Evolutionary conservation across 1,140 invertebrate species (phyloP), one percentile per base, ranked within the genome.

Genomic region (Drosophila nasuta): DNA sequence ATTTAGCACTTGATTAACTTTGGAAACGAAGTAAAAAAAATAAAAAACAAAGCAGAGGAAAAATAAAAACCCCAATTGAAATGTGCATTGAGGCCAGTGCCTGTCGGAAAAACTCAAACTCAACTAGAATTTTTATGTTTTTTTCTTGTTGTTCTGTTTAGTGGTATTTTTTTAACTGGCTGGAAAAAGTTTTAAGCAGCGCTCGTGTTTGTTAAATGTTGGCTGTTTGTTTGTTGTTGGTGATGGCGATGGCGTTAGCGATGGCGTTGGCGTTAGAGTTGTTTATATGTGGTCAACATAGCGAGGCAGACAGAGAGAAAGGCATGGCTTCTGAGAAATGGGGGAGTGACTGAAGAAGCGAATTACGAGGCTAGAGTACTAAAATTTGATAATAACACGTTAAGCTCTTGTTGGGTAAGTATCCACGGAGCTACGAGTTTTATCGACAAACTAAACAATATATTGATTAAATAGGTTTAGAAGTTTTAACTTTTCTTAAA

Each of bases 1-100:
- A 85, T 87, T 85, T 86, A 71, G 82, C 82, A 86, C 82, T 85
- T 75, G 75, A 85, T 85, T 87, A 85, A 85, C 82, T 85, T 87
- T 86, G 79, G 46, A 63, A 57, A 78, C 59, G 59, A 46, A 62
- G 13, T 33, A 57, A 30, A 48, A 65, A 49, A 51, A 41, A 15
- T 13, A 54, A 25, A 54, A 56, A 48, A 13, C 33, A n/a, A 15
- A n/a, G 35, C 7, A 38, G 28, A 63, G 41, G 20, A 30, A 59
- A 45, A 63, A 75, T 52, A 64, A 73, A 41, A 58, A 69, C 57
- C 41, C 57, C 82, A 85, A 86, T 85, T 85, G 82, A 86, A 85
- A 85, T 79, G 82, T 75, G 65, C 82, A 82, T 85, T 85, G 82
- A 81, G 82, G 79, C 79, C 70, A 54, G 38, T 59, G 66, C 52